Evolutionary conservation across 2,113 vertebrate genomes (phyloP).

Genomic region (Phalacrocorax aristotelis): DNA sequence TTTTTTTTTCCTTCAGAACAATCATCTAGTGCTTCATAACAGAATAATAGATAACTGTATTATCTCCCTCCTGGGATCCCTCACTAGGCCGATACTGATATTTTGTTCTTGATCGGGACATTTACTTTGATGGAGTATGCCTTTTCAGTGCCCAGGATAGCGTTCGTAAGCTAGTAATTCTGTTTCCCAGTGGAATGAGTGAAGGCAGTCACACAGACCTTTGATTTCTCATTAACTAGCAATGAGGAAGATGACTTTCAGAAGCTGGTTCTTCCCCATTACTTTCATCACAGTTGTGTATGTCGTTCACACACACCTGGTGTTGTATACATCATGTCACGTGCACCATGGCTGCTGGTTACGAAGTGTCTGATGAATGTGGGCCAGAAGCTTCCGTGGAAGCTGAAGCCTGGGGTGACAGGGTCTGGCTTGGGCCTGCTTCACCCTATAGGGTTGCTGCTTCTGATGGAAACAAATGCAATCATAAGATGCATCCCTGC

Average conservation of each 20-base stretch:
- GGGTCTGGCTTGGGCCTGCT: not conserved
- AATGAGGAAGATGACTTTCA: not conserved
- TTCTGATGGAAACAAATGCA: not conserved
- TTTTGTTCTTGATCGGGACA: not conserved
- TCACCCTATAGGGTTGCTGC: not conserved
- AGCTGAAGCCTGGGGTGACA: not conserved
- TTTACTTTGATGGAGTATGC: not conserved
- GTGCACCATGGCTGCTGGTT: fast-evolving
- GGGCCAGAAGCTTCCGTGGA: not conserved
- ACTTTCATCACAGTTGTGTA: not conserved
- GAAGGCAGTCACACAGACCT: not conserved
- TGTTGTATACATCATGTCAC: fast-evolving
- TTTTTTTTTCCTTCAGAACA: not conserved
- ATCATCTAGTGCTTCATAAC: not conserved
- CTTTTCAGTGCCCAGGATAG: not conserved
- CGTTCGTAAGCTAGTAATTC: not conserved
- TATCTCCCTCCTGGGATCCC: not conserved
- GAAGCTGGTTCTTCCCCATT: not conserved
- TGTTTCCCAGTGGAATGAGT: not conserved
- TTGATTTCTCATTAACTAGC: not conserved
- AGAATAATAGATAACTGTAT: not conserved
- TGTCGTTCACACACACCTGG: fast-evolving
- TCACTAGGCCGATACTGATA: not conserved
- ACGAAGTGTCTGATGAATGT: not conserved
- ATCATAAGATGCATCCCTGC: not conserved